A percentile compares a stretch with the other conserved stretches of the same genome.
Evolutionary conservation across 2,797 vertebrate species (phyloP).

Genomic region (Manis javanica): DNA sequence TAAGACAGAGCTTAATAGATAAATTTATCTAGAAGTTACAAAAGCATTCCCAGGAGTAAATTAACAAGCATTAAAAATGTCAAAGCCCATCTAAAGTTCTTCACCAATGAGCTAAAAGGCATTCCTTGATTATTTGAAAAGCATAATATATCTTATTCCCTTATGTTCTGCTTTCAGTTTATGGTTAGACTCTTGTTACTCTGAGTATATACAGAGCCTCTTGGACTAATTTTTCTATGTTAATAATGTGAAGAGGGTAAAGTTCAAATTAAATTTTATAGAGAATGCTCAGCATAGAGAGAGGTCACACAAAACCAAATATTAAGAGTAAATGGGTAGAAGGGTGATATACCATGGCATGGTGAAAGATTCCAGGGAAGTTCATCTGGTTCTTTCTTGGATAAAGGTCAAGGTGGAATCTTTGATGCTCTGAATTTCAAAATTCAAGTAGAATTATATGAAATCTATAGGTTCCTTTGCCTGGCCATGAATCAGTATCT

Average conservation of each 20-base stretch:
- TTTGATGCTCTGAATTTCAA: neutral
- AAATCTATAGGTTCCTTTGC: neutral
- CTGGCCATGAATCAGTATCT: neutral
- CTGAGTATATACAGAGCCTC: neutral
- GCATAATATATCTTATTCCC: neutral
- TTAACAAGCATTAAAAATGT: conserved; percentile 34
- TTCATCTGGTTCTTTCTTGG: neutral
- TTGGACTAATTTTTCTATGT: neutral
- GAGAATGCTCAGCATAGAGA: neutral
- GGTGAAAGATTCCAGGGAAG: neutral
- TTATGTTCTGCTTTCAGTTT: neutral
- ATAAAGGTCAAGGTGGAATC: neutral
- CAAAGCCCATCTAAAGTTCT: conserved; percentile 16
- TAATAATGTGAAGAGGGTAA: conserved; percentile 3
- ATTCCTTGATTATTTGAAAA: conserved; percentile 1
- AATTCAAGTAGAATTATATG: neutral
- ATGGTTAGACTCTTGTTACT: neutral
- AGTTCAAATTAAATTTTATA: neutral
- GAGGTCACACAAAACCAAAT: neutral
- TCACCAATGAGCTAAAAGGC: conserved; percentile 30
- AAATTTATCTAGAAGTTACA: conserved; percentile 48
- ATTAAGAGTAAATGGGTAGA: neutral
- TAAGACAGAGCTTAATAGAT: neutral
- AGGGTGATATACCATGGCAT: neutral
- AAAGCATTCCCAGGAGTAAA: conserved; percentile 26